phyloP scores from a whole-genome alignment of 2,888 invertebrate genomes.

The Archips xylosteana region DNA sequence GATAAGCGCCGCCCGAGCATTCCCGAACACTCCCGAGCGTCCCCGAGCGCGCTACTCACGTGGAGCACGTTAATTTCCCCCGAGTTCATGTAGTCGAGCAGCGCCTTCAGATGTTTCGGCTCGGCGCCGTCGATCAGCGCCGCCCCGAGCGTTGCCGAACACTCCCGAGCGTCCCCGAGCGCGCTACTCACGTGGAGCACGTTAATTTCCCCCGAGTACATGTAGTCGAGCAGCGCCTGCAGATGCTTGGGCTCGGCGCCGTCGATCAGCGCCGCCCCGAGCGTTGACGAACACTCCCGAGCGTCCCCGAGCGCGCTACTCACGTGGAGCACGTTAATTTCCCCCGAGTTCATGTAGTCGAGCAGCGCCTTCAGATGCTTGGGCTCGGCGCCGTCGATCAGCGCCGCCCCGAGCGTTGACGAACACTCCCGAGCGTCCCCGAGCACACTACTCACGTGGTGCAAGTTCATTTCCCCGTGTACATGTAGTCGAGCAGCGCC shows the following conservation, averaged over 20 bases:
- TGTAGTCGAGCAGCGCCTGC: constrained; percentile 95
- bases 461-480: constrained; percentile 97
- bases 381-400: constrained; percentile 43
- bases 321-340: constrained; percentile 97
- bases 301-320: constrained; percentile 68
- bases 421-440: not conserved
- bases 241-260: constrained; percentile 74
- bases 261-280: constrained; percentile 1
- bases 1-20: not conserved
- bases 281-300: not conserved
- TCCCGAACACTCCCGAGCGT: not conserved
- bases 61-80: constrained; percentile 98
- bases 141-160: not conserved
- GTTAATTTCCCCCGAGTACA: constrained; percentile 97
- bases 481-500: constrained; percentile 97
- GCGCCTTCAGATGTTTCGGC: constrained; percentile 88
- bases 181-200: constrained; percentile 93
- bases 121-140: not conserved
- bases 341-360: constrained; percentile 98
- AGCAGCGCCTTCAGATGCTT: constrained; percentile 91
- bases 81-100: constrained; percentile 97
- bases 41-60: constrained; percentile 84
- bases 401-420: not conserved
- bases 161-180: not conserved
- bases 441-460: constrained; percentile 89